Conservation (phyloP, 2,797 vertebrate species). For the Pantherophis vulpinus region DNA sequence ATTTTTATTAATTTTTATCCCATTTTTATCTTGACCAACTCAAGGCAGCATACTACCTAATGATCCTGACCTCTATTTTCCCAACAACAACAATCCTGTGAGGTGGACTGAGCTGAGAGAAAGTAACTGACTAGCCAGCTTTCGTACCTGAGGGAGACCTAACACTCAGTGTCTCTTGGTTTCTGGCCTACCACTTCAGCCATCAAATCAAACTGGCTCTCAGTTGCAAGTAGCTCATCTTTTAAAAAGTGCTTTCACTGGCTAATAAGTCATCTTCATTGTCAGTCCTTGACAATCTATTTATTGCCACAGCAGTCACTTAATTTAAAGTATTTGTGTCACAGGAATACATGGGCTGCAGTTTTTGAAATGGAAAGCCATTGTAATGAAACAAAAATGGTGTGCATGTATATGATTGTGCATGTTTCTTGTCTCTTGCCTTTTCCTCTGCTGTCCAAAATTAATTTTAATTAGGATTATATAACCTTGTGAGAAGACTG, state of each 20-base stretch:
- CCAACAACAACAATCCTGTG: background rate
- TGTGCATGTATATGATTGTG: conserved; percentile 17
- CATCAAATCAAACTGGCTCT: background rate
- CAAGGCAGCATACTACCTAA: background rate
- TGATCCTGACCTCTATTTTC: background rate
- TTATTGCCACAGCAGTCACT: conserved; percentile 25
- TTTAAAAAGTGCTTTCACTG: conserved; percentile 10
- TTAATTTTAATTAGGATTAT: conserved; percentile 67
- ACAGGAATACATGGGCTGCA: conserved; percentile 15
- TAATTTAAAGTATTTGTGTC: conserved; percentile 31
- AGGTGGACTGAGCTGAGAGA: background rate
- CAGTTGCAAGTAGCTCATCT: background rate
- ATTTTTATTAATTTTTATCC: background rate
- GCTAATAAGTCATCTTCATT: background rate
- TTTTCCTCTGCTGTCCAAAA: conserved; percentile 51
- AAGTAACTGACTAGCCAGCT: background rate
- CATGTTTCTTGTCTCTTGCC: conserved; percentile 42
- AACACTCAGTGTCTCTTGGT: background rate
- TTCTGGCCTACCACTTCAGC: background rate
- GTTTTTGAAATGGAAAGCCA: conserved; percentile 24
- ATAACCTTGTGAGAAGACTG: conserved; percentile 60
- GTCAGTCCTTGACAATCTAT: background rate
- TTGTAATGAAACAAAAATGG: conserved; percentile 46
- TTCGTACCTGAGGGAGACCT: background rate
- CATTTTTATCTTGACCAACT: background rate